Evolutionary conservation across 2,797 vertebrate species (phyloP).

Genomic region (Cirrhinus mrigala): DNA sequence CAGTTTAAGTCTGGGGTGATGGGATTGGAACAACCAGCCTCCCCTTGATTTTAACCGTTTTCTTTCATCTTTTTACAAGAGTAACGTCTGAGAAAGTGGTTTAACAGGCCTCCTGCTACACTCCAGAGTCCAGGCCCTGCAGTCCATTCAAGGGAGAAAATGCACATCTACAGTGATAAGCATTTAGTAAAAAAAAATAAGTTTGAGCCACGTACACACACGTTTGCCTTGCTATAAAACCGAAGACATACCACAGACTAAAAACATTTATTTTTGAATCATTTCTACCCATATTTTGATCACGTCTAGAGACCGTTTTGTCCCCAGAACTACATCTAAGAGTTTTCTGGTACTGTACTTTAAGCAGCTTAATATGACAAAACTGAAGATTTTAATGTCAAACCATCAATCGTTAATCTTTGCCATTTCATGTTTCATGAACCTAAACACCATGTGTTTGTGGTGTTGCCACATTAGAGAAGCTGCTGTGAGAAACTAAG

Average conservation of each 20-base stretch:
- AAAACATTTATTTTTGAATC: not conserved
- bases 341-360: not conserved
- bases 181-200: not conserved
- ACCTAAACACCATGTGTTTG: constrained; percentile 17
- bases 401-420: not conserved
- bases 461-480: not conserved
- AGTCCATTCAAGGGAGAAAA: not conserved
- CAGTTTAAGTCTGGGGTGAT: not conserved
- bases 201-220: not conserved
- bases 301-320: not conserved
- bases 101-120: not conserved
- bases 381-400: not conserved
- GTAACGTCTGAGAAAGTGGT: not conserved
- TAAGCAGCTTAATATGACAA: not conserved
- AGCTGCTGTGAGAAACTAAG: not conserved
- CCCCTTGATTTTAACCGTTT: not conserved
- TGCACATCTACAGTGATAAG: not conserved
- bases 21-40: not conserved
- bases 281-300: not conserved
- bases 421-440: not conserved
- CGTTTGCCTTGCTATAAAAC: not conserved
- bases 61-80: not conserved
- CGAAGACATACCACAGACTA: not conserved
- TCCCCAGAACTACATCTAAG: not conserved
- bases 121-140: not conserved